Base-by-base conservation (phyloP, 2,113 vertebrate genomes). In the Callocephalon fimbriatum region DNA sequence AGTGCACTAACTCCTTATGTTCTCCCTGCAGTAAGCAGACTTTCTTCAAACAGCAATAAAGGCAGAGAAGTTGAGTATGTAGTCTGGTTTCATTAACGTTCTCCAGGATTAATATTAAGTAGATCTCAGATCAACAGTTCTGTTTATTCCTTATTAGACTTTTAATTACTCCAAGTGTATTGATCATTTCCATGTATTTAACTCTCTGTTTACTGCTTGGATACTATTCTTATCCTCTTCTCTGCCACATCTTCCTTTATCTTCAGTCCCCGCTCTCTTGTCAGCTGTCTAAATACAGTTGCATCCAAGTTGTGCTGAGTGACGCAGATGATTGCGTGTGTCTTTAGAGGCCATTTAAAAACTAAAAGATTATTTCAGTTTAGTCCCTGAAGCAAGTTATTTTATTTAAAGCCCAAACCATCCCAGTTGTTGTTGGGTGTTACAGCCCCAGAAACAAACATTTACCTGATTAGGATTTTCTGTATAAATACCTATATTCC, bases 221-320 rank as follows among this genome's bases (percentile, higher is more conserved):
- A 18, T 88, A 26, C 38, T 80, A 9, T 81, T 42, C 29, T 92
- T 45, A 40, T 74, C 40, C 45, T 62, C 37, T 80, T 79, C 37
- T 47, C 90, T 71, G 32, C 51, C 83, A 67, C 29, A 47, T 90
- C 42, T 63, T 80, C 35, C 68, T 93, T 77, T 48, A 44, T 77
- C 72, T 77, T 73, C 63, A 72, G 68, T 89, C 65, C 37, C 8
- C 25, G 23, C 62, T 89, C 86, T 37, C 42, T 83, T 91, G 56
- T 81, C 86, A 88, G 91, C 90, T 88, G 79, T 93, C 65, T 86
- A 86, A 86, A 86, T 78, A 71, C 38, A 68, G 56, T 61, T 71
- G 68, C 88, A 92, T 83, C 86, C 92, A 92, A 82, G 51, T 44
- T 84, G 42, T 68, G 38, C 78, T 47, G 78, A 86, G 86, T 93